Evolutionary conservation across 2,113 vertebrate species (phyloP).

Genomic region (Galemys pyrenaicus): DNA sequence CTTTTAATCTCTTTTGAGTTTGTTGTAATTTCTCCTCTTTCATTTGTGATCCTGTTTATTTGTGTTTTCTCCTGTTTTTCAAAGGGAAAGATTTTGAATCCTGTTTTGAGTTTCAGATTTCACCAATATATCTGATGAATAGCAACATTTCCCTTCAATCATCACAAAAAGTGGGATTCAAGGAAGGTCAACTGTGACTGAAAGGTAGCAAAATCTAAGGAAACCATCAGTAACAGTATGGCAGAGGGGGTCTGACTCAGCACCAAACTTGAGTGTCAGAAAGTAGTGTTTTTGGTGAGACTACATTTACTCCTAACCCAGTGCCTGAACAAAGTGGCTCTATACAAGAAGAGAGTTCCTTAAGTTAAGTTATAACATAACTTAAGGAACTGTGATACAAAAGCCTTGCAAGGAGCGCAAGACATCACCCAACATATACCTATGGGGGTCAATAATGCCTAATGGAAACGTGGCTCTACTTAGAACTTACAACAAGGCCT

Average conservation of each 20-base stretch:
- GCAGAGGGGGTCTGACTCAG: not conserved
- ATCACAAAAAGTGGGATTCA: not conserved
- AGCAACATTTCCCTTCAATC: not conserved
- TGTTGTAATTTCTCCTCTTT: too few relatives aligned
- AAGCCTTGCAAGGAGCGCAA: not conserved
- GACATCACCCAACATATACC: not conserved
- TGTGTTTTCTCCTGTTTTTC: too few relatives aligned
- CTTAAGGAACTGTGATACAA: not conserved
- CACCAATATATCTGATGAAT: not conserved
- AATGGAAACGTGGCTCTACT: not conserved
- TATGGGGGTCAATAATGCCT: not conserved
- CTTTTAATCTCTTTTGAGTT: too few relatives aligned
- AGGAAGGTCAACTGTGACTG: not conserved
- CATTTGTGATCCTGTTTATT: too few relatives aligned
- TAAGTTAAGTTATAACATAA: not conserved
- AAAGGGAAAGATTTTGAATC: not conserved
- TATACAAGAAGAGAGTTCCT: not conserved
- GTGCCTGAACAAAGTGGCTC: not conserved
- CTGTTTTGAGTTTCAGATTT: not conserved
- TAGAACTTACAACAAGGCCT: not conserved
- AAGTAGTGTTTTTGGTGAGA: not conserved
- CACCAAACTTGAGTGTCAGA: not conserved
- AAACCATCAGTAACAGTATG: not conserved
- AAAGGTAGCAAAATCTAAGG: constrained; percentile 9
- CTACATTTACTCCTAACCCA: not conserved